Evolutionary conservation across 2,888 invertebrate genomes (phyloP).

Genomic region (Agonopterix arenella): DNA sequence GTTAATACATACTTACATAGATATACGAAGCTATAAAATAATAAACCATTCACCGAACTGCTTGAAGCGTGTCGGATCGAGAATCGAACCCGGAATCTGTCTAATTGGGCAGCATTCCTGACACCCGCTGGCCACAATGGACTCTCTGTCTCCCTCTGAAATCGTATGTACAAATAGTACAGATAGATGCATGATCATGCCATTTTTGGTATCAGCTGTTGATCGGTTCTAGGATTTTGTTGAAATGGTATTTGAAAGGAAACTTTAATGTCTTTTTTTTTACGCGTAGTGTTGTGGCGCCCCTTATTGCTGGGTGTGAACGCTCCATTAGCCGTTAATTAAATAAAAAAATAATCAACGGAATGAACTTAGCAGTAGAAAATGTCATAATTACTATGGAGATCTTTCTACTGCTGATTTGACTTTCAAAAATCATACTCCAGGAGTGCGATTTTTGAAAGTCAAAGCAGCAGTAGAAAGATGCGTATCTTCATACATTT

Average conservation of each 20-base stretch:
- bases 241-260: not conserved
- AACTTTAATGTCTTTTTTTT: not conserved
- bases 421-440: no score
- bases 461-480: no score
- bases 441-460: no score
- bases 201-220: conserved; percentile 13
- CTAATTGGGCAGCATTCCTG: conserved; percentile 64
- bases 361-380: no score
- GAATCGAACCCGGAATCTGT: conserved; percentile 34
- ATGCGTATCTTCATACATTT: no score
- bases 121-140: conserved; percentile 14
- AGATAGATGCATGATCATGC: conserved; percentile 16
- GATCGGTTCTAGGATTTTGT: no score
- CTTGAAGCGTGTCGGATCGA: conserved; percentile 3
- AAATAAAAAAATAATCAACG: no score
- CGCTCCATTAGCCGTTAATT: no score
- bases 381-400: no score
- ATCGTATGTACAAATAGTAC: not conserved
- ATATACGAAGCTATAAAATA: conserved; percentile 3
- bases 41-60: conserved; percentile 3
- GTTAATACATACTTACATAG: not conserved
- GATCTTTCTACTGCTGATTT: no score
- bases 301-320: no score
- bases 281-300: no score
- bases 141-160: conserved; percentile 10